Conservation (phyloP, 2,888 invertebrate genomes). For the Ormyrus labotus region DNA sequence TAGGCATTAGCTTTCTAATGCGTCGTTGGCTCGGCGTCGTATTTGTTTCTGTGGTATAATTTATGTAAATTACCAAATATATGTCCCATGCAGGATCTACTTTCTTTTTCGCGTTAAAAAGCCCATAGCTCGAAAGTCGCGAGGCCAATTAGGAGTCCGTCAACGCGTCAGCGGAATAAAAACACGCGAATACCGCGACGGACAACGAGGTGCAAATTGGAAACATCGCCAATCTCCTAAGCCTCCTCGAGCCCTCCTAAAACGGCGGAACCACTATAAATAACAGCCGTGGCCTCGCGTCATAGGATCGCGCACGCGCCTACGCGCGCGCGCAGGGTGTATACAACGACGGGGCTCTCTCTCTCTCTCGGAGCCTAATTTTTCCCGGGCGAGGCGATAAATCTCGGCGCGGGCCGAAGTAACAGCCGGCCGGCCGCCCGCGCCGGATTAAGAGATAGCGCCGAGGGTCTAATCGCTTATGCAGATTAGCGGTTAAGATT, state of each 20-base stretch:
- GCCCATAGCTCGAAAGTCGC: too few relatives aligned
- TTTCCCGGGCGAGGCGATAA: slow-evolving; percentile 34
- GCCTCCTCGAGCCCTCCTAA: background rate
- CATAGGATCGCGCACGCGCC: background rate
- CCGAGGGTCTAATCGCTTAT: slow-evolving; percentile 63
- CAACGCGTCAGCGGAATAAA: too few relatives aligned
- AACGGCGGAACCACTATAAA: background rate
- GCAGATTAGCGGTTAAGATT: slow-evolving; percentile 65
- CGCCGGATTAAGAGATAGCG: slow-evolving; percentile 61
- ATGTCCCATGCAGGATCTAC: too few relatives aligned
- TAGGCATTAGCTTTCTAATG: too few relatives aligned
- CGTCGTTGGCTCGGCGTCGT: too few relatives aligned
- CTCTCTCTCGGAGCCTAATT: slow-evolving; percentile 31
- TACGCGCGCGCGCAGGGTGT: background rate
- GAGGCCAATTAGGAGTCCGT: too few relatives aligned
- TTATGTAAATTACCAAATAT: too few relatives aligned
- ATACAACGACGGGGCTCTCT: background rate
- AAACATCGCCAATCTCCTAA: too few relatives aligned
- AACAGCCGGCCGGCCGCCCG: slow-evolving; percentile 20
- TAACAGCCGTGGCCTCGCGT: background rate
- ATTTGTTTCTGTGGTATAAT: too few relatives aligned
- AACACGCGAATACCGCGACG: too few relatives aligned
- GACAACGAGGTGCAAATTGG: too few relatives aligned
- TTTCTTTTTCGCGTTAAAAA: too few relatives aligned
- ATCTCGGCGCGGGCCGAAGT: slow-evolving; percentile 16